phyloP scores from a whole-genome alignment of 2,888 invertebrate genomes.

The Dyspetes luteomarginatus region DNA sequence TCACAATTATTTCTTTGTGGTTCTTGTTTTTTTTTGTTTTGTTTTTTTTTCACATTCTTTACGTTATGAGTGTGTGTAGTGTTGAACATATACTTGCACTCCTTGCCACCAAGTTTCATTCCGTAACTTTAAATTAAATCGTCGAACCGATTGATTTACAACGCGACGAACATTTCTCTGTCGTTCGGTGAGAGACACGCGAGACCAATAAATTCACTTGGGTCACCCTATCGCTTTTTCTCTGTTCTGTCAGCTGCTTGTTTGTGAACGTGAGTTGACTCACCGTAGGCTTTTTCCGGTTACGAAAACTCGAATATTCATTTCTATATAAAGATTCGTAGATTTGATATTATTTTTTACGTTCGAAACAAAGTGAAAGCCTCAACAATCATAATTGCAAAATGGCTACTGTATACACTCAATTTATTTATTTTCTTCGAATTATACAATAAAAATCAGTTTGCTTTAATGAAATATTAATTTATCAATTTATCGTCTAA shows the following conservation, averaged over 20 bases:
- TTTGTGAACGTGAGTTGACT: not conserved
- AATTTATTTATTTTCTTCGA: no score
- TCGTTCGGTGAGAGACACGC: conserved; percentile 60
- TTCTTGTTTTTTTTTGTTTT: no score
- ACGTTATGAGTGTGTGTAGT: no score
- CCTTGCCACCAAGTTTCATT: conserved; percentile 24
- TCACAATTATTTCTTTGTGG: no score
- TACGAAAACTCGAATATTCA: conserved; percentile 11
- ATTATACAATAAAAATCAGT: no score
- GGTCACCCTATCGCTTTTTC: conserved; percentile 7
- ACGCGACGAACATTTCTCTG: conserved; percentile 61
- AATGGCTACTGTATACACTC: no score
- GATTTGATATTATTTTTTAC: not conserved
- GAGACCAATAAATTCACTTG: conserved; percentile 64
- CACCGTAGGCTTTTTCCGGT: not conserved
- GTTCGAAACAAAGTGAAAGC: no score
- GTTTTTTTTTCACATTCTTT: no score
- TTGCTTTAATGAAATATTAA: no score
- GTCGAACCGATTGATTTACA: conserved; percentile 66
- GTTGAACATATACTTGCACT: no score
- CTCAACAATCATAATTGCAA: no score
- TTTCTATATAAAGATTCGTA: conserved; percentile 21
- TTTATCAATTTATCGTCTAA: no score
- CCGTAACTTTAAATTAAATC: conserved; percentile 64
- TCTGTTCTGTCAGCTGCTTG: not conserved